These are phyloP conservation scores for Epizoanthus illoricatus DNA, from an alignment of 92 coral and sea anemone genomes.

Conservation along the genomic window DNA sequence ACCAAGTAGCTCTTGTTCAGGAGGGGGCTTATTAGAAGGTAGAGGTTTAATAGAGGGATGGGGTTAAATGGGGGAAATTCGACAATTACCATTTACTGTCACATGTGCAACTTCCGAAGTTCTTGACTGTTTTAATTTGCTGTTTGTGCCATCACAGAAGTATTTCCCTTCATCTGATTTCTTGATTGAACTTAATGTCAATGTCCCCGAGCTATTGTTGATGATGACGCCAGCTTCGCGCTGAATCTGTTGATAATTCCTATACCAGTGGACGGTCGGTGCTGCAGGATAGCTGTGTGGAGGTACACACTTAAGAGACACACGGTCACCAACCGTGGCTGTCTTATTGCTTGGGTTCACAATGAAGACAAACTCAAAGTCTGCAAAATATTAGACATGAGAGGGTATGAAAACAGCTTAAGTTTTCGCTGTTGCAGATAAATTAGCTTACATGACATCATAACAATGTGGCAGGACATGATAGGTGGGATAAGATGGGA, in stretches of 20 bases:
- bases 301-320: conserved; percentile 68
- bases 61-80: too few relatives aligned
- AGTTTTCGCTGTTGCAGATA: neutral
- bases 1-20: too few relatives aligned
- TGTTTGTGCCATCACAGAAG: conserved; percentile 84
- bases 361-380: conserved; percentile 73
- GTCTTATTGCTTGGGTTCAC: conserved; percentile 75
- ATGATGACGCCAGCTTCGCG: conserved; percentile 47
- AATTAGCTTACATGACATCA: too few relatives aligned
- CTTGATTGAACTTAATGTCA: conserved; percentile 61
- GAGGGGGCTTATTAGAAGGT: too few relatives aligned
- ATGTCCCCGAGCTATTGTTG: conserved; percentile 72
- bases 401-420: neutral
- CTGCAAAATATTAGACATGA: conserved; percentile 46
- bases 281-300: conserved; percentile 78
- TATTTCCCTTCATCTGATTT: conserved; percentile 93
- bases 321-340: conserved; percentile 64
- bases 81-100: conserved; percentile 77
- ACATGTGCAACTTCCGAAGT: conserved; percentile 67
- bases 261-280: conserved; percentile 78
- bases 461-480: too few relatives aligned
- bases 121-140: conserved; percentile 50
- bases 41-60: neutral
- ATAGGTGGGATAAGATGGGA: too few relatives aligned
- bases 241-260: conserved; percentile 67